A percentile compares a stretch with the other conserved stretches of the same genome.
Evolutionary conservation across 2,113 vertebrate genomes (phyloP).

Genomic region (Morone chrysops): DNA sequence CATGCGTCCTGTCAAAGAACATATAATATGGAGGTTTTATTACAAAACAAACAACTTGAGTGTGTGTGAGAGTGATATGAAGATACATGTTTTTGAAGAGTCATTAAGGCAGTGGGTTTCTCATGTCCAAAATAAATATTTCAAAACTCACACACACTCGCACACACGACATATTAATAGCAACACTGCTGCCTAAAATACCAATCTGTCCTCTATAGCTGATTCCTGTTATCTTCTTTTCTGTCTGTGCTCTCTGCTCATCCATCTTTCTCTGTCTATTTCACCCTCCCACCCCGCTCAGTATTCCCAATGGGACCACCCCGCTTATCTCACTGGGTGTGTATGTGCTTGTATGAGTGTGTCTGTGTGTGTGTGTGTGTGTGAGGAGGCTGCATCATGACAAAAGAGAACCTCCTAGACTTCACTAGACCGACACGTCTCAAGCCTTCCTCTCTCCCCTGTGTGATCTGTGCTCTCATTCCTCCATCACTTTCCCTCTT

Average conservation of each 20-base stretch:
- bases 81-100: not conserved
- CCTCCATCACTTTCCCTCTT: slow-evolving; percentile 24
- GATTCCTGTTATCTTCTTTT: slow-evolving; percentile 21
- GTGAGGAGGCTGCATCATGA: slow-evolving; percentile 59
- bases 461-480: slow-evolving; percentile 8
- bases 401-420: slow-evolving; percentile 67
- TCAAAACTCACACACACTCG: slow-evolving; percentile 4
- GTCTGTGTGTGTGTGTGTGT: slow-evolving; percentile 48
- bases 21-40: not conserved
- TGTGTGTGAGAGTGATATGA: not conserved
- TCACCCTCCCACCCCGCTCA: slow-evolving; percentile 8
- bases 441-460: slow-evolving; percentile 11
- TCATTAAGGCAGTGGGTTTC: not conserved
- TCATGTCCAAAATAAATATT: not conserved
- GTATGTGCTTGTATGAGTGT: slow-evolving; percentile 28
- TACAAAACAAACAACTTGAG: not conserved
- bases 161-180: slow-evolving; percentile 41
- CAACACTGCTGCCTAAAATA: slow-evolving; percentile 32
- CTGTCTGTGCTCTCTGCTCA: slow-evolving; percentile 1
- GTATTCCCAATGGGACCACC: slow-evolving; percentile 65
- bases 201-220: slow-evolving; percentile 22
- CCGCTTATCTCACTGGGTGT: slow-evolving; percentile 19
- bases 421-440: slow-evolving; percentile 40
- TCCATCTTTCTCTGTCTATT: slow-evolving; percentile 64
- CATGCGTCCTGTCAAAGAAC: slow-evolving; percentile 3